Evolutionary conservation across 1,140 invertebrate genomes (phyloP), one percentile per base, ranked within the genome.

Genomic region (Leptopilina boulardi): DNA sequence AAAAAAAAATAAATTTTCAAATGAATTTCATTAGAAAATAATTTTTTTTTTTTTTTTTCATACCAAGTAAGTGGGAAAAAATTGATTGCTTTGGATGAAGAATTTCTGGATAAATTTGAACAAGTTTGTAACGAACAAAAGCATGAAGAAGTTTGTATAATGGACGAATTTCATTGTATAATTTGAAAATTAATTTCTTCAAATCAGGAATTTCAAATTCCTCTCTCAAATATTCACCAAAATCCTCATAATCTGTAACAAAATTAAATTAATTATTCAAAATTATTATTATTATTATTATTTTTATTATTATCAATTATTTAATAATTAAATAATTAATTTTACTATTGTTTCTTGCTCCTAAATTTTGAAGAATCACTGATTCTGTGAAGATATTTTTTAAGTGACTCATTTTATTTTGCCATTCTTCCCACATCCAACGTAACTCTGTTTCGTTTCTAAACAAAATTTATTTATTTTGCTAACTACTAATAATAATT

Each of bases 81-180:
- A 96, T 95, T 1, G 93, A 92, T 8, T 93, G 93, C 71, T 90
- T 83, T 0, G 77, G 76, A 76, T 87, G 80, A 19, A 91, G 83
- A 18, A 86, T 73, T 13, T 86, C 74, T 1, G 87, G 81, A 83
- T 92, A 92, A 74, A 87, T 84, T 77, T 89, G 71, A 8, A 84
- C 82, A 3, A 95, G 86, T 77, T 91, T 91, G 71, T 89, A 87
- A 66, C 93, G 87, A 3, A 94, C 93, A 71, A 95, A 95, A 0
- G 93, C 94, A 84, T 97, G 96, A 1, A 97, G 89, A 30, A 95
- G 88, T 19, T 89, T 84, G 85, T 96, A 96, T 0, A 96, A 83
- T 0, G 94, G 94, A 51, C 89, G 87, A 0, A 96, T 86, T 75
- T 93, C 87, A 11, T 89, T 70, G 84, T 93, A 94, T 10, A 96